Base-by-base conservation (phyloP, 1,140 invertebrate species). In the Oedothorax gibbosus region DNA sequence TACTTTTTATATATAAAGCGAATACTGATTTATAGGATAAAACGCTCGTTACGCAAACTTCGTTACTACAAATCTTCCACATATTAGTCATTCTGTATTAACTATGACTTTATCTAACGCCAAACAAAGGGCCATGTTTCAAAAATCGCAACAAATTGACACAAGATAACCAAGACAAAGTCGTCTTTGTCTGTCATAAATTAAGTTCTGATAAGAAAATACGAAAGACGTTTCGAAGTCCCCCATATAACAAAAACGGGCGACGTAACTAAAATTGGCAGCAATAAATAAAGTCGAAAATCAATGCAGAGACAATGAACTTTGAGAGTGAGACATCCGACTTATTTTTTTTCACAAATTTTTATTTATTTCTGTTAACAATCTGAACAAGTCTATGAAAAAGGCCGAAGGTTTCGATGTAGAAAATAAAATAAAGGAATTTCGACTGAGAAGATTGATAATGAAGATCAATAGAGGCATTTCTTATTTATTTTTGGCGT, bases 301-400 rank as follows among this genome's bases (percentile, higher is more conserved):
- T 77, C 75, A 62, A 77, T 77, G 14, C 21, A 4, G 11, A 20
- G 15, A 21, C 6, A 77, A 77, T 53, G 53, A 57, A 77, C 53
- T 51, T 56, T 64, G 60, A 21, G 20, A 65, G 60, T 18, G n/a
- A 64, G 35, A 51, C 75, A 77, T 7, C 60, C 18, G 18, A n/a
- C 18, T 68, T 21, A 68, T 20, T 68, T 12, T 21, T 68, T 68
- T 35, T 21, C 9, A 12, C 65, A 18, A 35, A 35, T 77, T 65
- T 65, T 18, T 60, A 11, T 77, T 60, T 77, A 65, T 64, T 35
- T 15, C 75, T 65, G 75, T 62, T 77, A 77, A 77, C 18, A 77
- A 77, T 77, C 75, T 77, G 14, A 56, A 77, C 75, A 77, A 77
- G 75, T 77, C 75, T 77, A 77, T 77, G 62, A 77, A 77, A 62